phyloP scores from a whole-genome alignment of 2,113 vertebrate species.

The Mesocricetus auratus region DNA sequence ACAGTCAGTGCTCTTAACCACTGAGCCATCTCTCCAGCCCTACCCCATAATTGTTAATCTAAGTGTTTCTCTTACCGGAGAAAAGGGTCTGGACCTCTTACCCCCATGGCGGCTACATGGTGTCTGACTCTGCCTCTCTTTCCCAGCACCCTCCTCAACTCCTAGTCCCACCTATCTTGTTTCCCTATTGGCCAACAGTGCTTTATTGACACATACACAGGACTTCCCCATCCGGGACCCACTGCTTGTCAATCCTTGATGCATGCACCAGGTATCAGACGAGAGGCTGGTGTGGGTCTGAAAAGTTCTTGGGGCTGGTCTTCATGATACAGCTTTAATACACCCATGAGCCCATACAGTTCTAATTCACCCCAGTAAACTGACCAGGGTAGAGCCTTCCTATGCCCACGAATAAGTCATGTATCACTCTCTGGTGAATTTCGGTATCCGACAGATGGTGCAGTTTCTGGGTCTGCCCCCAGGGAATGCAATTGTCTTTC shows the following conservation, averaged over 20 bases:
- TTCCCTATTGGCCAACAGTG: too few relatives aligned
- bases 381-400: background rate
- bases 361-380: background rate
- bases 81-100: too few relatives aligned
- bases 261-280: background rate
- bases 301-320: background rate
- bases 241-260: background rate
- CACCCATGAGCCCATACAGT: background rate
- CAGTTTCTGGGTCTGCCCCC: background rate
- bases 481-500: background rate
- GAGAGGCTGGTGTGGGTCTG: background rate
- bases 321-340: background rate
- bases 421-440: background rate
- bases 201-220: too few relatives aligned
- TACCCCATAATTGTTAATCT: too few relatives aligned
- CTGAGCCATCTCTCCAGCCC: too few relatives aligned
- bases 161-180: too few relatives aligned
- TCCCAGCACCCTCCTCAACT: too few relatives aligned
- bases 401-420: background rate
- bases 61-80: too few relatives aligned
- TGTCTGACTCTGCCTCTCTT: too few relatives aligned
- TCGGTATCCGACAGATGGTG: background rate
- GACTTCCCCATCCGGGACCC: too few relatives aligned
- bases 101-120: too few relatives aligned
- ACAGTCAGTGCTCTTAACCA: too few relatives aligned